Conservation (phyloP, 2,113 vertebrate species). For the Gopherus flavomarginatus region DNA sequence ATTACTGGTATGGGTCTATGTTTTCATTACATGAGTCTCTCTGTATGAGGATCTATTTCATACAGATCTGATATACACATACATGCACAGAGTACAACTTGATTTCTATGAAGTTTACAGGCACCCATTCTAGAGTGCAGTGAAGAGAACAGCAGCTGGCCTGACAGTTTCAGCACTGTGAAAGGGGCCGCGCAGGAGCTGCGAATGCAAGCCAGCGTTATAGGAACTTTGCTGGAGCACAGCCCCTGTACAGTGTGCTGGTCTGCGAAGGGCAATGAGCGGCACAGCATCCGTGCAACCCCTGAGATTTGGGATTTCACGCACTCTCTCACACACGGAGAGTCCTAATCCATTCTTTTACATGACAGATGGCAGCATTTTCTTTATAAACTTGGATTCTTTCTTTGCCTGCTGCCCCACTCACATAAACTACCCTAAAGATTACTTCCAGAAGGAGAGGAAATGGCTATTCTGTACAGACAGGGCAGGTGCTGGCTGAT, state of each 20-base stretch:
- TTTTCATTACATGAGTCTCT: background rate
- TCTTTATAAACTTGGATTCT: background rate
- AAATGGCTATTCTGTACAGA: background rate
- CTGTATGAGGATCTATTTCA: background rate
- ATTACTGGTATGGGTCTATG: background rate
- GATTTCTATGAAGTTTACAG: background rate
- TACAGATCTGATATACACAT: rapidly evolving
- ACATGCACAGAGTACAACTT: background rate
- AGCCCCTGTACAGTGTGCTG: background rate
- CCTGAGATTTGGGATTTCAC: background rate
- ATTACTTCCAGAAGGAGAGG: background rate
- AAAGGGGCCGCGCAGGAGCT: background rate
- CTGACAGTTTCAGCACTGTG: background rate
- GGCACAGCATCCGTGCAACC: background rate
- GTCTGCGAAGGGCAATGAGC: rapidly evolving
- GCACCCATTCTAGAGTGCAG: background rate
- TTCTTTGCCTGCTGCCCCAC: background rate
- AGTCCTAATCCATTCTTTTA: background rate
- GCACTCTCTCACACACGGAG: background rate
- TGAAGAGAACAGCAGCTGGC: background rate
- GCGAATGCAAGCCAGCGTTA: background rate
- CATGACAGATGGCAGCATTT: background rate
- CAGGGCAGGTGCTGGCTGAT: background rate
- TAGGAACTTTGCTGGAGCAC: background rate
- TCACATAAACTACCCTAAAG: background rate